These are phyloP conservation scores for Apostichopus leukothele DNA, from an alignment of 53 echinoderm and acorn worm species.

Conservation along the genomic window DNA sequence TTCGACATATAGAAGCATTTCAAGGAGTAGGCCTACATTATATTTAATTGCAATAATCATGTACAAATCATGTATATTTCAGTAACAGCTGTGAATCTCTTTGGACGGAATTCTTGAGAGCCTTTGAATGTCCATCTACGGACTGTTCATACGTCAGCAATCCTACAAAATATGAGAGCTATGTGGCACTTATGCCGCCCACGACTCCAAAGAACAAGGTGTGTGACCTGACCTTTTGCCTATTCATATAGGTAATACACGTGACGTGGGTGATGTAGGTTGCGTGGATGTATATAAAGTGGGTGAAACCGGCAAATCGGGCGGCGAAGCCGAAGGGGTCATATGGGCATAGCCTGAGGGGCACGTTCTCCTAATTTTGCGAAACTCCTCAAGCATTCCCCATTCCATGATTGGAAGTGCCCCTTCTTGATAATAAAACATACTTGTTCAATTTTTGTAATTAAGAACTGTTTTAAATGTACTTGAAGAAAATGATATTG, in stretches of 20 bases:
- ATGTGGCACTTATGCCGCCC: constrained; percentile 8
- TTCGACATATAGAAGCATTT: background rate
- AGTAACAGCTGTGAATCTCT: background rate
- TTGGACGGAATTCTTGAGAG: background rate
- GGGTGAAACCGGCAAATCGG: no score
- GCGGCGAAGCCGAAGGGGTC: no score
- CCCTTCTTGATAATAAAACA: no score
- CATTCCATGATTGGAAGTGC: no score
- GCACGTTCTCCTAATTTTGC: no score
- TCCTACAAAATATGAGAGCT: background rate
- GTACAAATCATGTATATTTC: background rate
- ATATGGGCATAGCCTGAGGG: no score
- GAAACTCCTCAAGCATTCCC: no score
- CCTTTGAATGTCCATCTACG: constrained; percentile 2
- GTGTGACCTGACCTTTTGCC: background rate
- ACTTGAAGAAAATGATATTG: no score
- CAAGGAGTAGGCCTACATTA: background rate
- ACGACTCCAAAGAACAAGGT: constrained; percentile 18
- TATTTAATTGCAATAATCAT: background rate
- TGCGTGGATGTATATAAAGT: no score
- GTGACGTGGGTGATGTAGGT: no score
- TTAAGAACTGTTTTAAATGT: no score
- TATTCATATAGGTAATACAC: background rate
- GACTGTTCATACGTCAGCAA: constrained; percentile 20
- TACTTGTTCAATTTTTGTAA: no score